Base-by-base conservation (phyloP, 2,888 invertebrate species). In the Pemphredon lugubris region DNA sequence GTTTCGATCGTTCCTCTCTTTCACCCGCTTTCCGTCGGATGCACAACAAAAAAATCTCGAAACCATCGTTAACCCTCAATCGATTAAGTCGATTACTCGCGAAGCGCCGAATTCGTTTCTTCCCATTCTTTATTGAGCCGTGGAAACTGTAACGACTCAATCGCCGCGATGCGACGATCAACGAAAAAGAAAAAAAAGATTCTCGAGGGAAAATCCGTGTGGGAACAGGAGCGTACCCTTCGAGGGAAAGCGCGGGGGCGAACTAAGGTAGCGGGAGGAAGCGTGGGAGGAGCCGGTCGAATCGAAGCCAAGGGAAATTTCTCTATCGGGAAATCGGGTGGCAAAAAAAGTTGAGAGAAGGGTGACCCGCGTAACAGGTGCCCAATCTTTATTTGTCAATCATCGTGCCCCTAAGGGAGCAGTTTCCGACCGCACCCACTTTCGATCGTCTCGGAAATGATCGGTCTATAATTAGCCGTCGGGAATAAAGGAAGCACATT, bases 301-400 rank as follows among this genome's bases (percentile, higher is more conserved):
- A 48, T 50, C 44, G 66, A 57, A 44, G 39, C 13, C 26, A 50
- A 47, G 44, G 45, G 47, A 39, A 20, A 37, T 39, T 50, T 45
- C 32, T 48, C 26, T 9, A 68, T 60, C 39, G 48, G 34, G 48
- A 64, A 73, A 57, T 16, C 42, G 37, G 39, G 60, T 40, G 4
- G 42, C 66, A 65, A 73, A 72, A 71, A 69, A 67, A 64, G n/a
- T n/a, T n/a, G n/a, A 40, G 11, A 9, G 42, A 44, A 65, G 55
- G 63, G 34, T 64, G 58, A 64, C 53, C 70, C 70, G 67, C 57
- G 67, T 72, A 79, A 76, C 82, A 83, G 83, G 79, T 83, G 79
- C 32, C 55, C 75, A 75, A 77, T 79, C 68, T 54, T 74, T 81
- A 77, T 74, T 74, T 73, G 66, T 76, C 68, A 57, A 81, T 77